These are phyloP conservation scores for Anguilla rostrata DNA, from an alignment of 2,113 vertebrate species.

Conservation along the genomic window DNA sequence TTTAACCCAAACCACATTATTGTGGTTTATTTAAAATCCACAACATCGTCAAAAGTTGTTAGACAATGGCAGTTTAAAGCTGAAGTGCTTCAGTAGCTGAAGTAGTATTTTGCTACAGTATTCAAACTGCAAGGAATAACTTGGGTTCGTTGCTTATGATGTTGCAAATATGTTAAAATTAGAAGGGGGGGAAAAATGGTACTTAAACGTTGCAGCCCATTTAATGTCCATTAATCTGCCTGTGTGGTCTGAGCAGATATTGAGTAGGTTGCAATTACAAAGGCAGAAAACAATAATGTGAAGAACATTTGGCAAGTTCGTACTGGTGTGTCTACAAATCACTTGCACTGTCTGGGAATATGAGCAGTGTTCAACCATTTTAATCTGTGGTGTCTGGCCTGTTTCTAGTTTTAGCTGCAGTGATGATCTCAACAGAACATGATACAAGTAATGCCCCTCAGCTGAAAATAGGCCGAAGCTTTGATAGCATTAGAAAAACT, in stretches of 20 bases:
- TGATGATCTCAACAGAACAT: constrained; percentile 28
- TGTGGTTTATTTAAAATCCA: not conserved
- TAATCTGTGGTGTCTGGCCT: constrained; percentile 30
- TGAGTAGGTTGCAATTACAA: not conserved
- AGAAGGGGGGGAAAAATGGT: not conserved
- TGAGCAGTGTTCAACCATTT: constrained; percentile 7
- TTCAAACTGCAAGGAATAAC: too few species aligned
- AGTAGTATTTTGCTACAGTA: too few species aligned
- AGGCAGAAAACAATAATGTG: not conserved
- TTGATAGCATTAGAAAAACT: constrained; percentile 7
- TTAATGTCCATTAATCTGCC: not conserved
- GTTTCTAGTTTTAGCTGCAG: constrained; percentile 52
- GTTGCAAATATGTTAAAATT: too few species aligned
- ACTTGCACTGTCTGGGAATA: not conserved
- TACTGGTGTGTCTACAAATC: not conserved
- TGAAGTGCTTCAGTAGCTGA: too few species aligned
- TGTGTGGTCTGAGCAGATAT: not conserved
- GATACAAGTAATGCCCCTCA: constrained; percentile 17
- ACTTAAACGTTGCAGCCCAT: not conserved
- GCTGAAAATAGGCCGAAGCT: constrained; percentile 55
- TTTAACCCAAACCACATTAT: too few species aligned
- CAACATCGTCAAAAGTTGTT: not conserved
- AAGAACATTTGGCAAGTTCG: not conserved
- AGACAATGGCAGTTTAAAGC: too few species aligned
- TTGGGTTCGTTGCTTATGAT: too few species aligned